phyloP scores from a whole-genome alignment of 2,888 invertebrate genomes.

The Melinopterus prodromus region DNA sequence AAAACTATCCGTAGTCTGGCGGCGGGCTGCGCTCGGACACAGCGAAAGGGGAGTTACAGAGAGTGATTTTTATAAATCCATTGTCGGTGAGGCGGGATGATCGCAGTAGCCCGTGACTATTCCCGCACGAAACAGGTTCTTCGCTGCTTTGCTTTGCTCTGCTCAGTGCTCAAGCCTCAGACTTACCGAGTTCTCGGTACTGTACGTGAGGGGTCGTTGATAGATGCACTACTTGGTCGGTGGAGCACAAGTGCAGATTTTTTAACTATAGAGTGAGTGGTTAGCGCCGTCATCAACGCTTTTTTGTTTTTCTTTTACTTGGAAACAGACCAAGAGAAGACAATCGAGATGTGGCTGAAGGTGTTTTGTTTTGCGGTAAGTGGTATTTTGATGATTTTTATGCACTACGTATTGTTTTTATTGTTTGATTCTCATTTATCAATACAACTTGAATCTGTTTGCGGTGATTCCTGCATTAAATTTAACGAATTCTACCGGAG shows the following conservation, averaged over 20 bases:
- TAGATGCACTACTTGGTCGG: slow-evolving; percentile 7
- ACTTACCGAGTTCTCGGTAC: not conserved
- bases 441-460: no score
- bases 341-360: not conserved
- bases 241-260: slow-evolving; percentile 13
- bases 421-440: no score
- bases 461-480: no score
- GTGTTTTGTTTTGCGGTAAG: not conserved
- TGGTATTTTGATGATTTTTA: not conserved
- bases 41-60: slow-evolving; percentile 57
- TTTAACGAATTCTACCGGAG: no score
- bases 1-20: slow-evolving; percentile 50
- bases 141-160: slow-evolving; percentile 27
- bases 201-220: slow-evolving; percentile 4
- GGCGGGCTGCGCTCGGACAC: not conserved
- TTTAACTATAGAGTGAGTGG: not conserved
- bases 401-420: not conserved
- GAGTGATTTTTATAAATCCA: slow-evolving; percentile 56
- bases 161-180: not conserved
- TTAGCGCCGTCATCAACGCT: not conserved
- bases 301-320: not conserved
- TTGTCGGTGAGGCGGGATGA: slow-evolving; percentile 43
- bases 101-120: slow-evolving; percentile 40
- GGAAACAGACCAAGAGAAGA: not conserved
- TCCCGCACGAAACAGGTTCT: slow-evolving; percentile 49